Conservation (phyloP, 1,140 invertebrate genomes). For the Bradysia coprophila region DNA sequence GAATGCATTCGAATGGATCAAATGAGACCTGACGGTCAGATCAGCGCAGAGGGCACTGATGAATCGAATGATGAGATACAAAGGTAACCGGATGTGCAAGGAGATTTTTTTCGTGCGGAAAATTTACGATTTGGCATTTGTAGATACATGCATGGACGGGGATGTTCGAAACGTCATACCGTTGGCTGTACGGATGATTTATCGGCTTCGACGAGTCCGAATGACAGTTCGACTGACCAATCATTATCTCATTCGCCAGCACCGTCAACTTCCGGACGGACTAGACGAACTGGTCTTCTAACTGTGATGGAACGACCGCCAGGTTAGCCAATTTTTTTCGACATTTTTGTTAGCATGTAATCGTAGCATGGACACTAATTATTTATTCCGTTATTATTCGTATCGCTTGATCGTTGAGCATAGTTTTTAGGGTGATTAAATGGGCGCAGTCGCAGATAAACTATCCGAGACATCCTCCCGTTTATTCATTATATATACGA, state of each 20-base stretch:
- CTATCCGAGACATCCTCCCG: too few relatives aligned
- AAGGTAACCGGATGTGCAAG: too few relatives aligned
- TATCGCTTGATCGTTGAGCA: too few relatives aligned
- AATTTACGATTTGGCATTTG: not conserved
- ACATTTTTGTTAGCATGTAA: constrained; percentile 14
- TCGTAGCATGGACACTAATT: constrained; percentile 7
- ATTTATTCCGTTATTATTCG: constrained; percentile 11
- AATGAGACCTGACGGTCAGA: not conserved
- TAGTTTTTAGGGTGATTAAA: constrained; percentile 1
- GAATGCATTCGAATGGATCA: constrained; percentile 2
- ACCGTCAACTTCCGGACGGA: constrained; percentile 31
- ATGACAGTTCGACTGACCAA: constrained; percentile 17
- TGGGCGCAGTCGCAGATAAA: too few relatives aligned
- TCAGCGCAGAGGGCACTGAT: constrained; percentile 7
- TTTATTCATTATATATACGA: too few relatives aligned
- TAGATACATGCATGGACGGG: constrained; percentile 56
- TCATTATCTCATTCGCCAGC: constrained; percentile 22
- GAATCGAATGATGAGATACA: constrained; percentile 23
- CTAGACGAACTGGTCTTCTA: constrained; percentile 54
- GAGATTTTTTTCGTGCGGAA: not conserved
- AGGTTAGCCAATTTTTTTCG: constrained; percentile 36
- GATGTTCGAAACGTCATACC: constrained; percentile 42
- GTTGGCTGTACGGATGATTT: constrained; percentile 24
- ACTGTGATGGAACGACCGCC: constrained; percentile 73
- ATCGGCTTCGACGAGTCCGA: constrained; percentile 22